These are phyloP conservation scores for Spatulosminthurus flaviceps DNA, from an alignment of 2,888 invertebrate genomes.

Conservation along the genomic window DNA sequence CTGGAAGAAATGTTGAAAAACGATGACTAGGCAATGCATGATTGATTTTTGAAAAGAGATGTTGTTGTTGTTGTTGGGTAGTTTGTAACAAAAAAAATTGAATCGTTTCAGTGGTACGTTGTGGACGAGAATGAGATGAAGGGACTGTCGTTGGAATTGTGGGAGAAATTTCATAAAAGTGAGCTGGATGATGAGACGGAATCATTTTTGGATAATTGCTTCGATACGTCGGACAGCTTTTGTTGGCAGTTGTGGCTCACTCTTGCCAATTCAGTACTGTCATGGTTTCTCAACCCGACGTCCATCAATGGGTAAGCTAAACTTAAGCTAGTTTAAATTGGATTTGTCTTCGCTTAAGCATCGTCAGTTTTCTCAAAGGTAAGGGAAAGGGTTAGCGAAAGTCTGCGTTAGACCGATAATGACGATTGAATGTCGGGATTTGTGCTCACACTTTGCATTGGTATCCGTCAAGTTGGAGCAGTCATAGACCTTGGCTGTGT, in stretches of 20 bases:
- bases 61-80: no score
- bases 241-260: constrained; percentile 91
- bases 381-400: constrained; percentile 25
- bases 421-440: constrained; percentile 48
- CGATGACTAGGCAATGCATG: no score
- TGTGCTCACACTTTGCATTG: constrained; percentile 43
- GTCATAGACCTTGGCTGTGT: constrained; percentile 3
- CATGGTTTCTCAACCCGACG: constrained; percentile 92
- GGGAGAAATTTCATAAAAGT: constrained; percentile 74
- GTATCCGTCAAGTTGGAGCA: constrained; percentile 12
- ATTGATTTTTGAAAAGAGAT: no score
- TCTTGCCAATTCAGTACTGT: constrained; percentile 82
- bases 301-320: constrained; percentile 88
- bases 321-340: constrained; percentile 44
- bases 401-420: constrained; percentile 45
- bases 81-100: constrained; percentile 22
- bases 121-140: constrained; percentile 69
- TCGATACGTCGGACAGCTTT: constrained; percentile 84
- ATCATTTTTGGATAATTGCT: constrained; percentile 77
- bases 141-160: constrained; percentile 70
- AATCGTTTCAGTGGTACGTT: constrained; percentile 76
- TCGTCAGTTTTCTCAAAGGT: constrained; percentile 21
- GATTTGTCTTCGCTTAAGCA: constrained; percentile 38
- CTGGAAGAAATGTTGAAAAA: no score
- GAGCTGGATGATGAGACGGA: constrained; percentile 78